Conservation (phyloP, 2,888 invertebrate genomes). For the Atherix ibis region DNA sequence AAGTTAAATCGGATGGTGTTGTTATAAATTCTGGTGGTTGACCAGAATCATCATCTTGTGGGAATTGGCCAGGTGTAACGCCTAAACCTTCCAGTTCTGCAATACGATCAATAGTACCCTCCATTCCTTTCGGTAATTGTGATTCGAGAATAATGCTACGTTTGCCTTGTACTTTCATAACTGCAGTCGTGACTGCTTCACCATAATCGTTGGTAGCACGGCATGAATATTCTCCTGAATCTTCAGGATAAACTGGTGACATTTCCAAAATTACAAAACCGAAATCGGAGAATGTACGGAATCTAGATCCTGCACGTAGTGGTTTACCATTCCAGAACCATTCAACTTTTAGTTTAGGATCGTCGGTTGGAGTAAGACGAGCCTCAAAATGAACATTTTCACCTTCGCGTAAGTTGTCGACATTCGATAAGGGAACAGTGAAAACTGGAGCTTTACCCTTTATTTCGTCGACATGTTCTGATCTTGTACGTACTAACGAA, state of each 20-base stretch:
- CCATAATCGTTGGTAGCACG: conserved; percentile 79
- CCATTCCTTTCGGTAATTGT: conserved; percentile 84
- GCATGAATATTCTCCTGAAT: conserved; percentile 84
- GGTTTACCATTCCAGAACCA: conserved; percentile 93
- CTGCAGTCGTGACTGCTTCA: conserved; percentile 77
- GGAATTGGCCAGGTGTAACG: conserved; percentile 44
- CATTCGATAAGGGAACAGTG: conserved; percentile 73
- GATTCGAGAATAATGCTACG: conserved; percentile 83
- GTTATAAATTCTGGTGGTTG: conserved; percentile 84
- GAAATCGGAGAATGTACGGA: conserved; percentile 95
- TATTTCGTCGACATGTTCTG: conserved; percentile 55
- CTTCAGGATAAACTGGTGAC: conserved; percentile 91
- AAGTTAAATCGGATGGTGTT: conserved; percentile 65
- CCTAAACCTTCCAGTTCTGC: conserved; percentile 81
- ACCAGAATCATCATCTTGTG: conserved; percentile 66
- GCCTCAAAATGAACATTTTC: conserved; percentile 88
- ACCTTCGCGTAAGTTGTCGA: conserved; percentile 75
- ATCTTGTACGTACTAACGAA: conserved; percentile 61
- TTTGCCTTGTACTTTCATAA: conserved; percentile 83
- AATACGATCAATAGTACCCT: conserved; percentile 83
- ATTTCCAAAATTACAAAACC: conserved; percentile 96
- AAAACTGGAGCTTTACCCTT: conserved; percentile 79
- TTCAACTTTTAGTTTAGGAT: conserved; percentile 79
- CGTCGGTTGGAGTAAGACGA: conserved; percentile 74
- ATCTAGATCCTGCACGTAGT: conserved; percentile 73